Base-by-base conservation (phyloP, 1,140 invertebrate species). In the Bilobella aurantiaca region DNA sequence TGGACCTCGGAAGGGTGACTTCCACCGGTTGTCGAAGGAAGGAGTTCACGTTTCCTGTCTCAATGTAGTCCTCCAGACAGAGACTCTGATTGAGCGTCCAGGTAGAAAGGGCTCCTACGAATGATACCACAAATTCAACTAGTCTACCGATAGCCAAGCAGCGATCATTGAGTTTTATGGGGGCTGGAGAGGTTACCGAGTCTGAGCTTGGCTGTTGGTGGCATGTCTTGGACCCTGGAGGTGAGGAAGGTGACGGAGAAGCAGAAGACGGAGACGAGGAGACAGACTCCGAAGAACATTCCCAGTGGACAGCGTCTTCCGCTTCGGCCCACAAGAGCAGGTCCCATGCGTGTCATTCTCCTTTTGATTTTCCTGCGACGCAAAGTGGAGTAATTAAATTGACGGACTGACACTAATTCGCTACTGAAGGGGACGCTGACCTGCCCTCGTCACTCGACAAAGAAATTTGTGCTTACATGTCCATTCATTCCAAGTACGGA, bases 61-160 rank as follows among this genome's bases (percentile, higher is more conserved):
- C 68, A 21, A 73, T 60, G 64, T 73, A 73, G 42, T 70, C 69
- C 37, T 66, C 65, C 25, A 73, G n/a, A 31, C 30, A 46, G 5
- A 65, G 31, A 16, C 66, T 68, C 60, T 70, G 68, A 58, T 73
- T 73, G 8, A 61, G 14, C 21, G 27, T 49, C 71, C 71, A 73
- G 12, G 68, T 73, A 28, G 68, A 56, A 60, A 73, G 63, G 46
- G 70, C 71, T 64, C 57, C 71, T 73, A 49, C 12, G 8, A 59
- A 29, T 8, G 14, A 59, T 5, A 59, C 3, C 8, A 59, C 14
- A 34, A 23, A 31, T 27, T 14, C 28, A 3, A 59, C 8, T 14
- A 59, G 12, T 3, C 37, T n/a, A n/a, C n/a, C n/a, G n/a, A n/a
- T n/a, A 42, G 37, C 8, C 37, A 42, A n/a, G 37, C 37, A 42